phyloP scores from a whole-genome alignment of 2,113 vertebrate genomes.

The Sylvicapra grimmia region DNA sequence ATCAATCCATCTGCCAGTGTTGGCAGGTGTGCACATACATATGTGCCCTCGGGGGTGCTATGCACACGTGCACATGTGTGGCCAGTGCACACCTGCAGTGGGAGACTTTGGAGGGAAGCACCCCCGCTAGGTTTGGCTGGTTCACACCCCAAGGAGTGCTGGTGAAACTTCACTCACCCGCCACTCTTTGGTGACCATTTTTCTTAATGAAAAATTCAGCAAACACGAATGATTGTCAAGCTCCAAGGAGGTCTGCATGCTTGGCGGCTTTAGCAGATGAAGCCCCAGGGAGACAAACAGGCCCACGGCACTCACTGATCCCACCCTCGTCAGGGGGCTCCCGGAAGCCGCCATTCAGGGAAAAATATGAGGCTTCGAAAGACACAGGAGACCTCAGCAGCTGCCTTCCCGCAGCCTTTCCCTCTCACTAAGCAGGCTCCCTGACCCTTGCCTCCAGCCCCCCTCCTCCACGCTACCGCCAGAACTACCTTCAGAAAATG shows the following conservation, averaged over 20 bases:
- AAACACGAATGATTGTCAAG: slow-evolving; percentile 54
- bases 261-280: slow-evolving; percentile 59
- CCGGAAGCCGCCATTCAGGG: slow-evolving; percentile 50
- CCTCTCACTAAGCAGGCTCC: slow-evolving; percentile 44
- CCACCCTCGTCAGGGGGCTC: slow-evolving; percentile 47
- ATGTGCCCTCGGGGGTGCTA: not conserved
- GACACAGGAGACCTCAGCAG: slow-evolving; percentile 16
- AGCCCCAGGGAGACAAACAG: slow-evolving; percentile 63
- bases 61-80: accelerated
- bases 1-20: not conserved
- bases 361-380: slow-evolving; percentile 55
- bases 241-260: slow-evolving; percentile 56
- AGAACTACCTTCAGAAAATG: not conserved
- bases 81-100: accelerated
- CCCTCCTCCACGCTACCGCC: accelerated
- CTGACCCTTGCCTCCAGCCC: not conserved
- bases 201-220: slow-evolving; percentile 72
- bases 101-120: not conserved
- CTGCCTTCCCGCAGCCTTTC: not conserved
- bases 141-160: slow-evolving; percentile 25
- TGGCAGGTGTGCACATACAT: not conserved
- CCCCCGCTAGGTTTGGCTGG: not conserved
- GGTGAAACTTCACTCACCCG: not conserved
- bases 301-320: slow-evolving; percentile 56
- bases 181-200: slow-evolving; percentile 60